Evolutionary conservation across 2,888 invertebrate genomes (phyloP).

Genomic region (Ophion costatus): DNA sequence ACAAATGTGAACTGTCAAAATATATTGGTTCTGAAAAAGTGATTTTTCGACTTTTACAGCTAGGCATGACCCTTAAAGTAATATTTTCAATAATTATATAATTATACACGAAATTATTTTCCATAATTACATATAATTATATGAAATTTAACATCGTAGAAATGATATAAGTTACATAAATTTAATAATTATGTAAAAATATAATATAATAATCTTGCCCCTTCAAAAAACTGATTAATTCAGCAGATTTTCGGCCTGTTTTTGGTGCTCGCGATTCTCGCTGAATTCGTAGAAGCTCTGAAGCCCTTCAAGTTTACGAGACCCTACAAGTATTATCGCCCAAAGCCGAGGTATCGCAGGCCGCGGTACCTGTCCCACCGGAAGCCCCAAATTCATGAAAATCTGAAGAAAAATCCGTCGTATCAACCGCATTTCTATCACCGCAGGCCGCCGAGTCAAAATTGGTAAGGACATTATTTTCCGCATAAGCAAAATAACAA

Average conservation of each 20-base stretch:
- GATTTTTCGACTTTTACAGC: too few species aligned
- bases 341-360: conserved; percentile 63
- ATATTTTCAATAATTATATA: too few species aligned
- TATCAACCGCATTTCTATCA: conserved; percentile 60
- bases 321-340: conserved; percentile 72
- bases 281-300: conserved; percentile 68
- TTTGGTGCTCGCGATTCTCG: conserved; percentile 68
- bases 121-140: too few species aligned
- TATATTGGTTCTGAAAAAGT: too few species aligned
- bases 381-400: conserved; percentile 68
- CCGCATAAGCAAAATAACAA: background rate
- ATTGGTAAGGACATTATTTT: conserved; percentile 45
- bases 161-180: too few species aligned
- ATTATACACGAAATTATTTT: too few species aligned
- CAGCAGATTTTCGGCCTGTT: conserved; percentile 62
- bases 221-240: conserved; percentile 35
- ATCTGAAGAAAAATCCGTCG: conserved; percentile 65
- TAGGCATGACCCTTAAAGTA: too few species aligned
- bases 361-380: conserved; percentile 67
- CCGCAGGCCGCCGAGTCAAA: conserved; percentile 11
- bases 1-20: too few species aligned
- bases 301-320: conserved; percentile 71
- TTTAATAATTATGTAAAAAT: too few species aligned
- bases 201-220: background rate
- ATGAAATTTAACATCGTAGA: too few species aligned